Evolutionary conservation across 2,113 vertebrate species (phyloP), one percentile per base, ranked within the genome.

Genomic region (Scomber japonicus): DNA sequence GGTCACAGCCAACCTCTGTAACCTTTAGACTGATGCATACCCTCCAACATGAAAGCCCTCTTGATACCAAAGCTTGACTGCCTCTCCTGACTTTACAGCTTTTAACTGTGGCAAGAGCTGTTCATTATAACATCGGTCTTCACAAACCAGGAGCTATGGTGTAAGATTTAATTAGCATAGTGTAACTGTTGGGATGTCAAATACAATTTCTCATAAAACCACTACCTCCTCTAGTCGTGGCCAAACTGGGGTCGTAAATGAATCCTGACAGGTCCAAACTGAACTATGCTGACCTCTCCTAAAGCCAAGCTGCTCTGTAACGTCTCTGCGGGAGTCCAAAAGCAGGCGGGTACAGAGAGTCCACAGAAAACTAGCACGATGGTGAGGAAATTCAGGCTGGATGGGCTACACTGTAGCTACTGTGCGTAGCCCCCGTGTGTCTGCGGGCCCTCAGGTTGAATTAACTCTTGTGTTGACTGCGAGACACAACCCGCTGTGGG

Each of bases 121-220:
- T 60, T 71, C 40, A 64, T 46, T 54, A 15, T 8, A 74, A 19
- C 72, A 54, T 44, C 7, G 11, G 40, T 30, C 63, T 44, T 45
- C 66, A 50, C 54, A 35, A 71, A 64, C 45, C 61, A 51, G 19
- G 16, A 51, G 56, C 30, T 27, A 11, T 3, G 19, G 53, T 45
- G 4, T 78, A 31, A 75, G 45, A 83, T 51, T 83, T 30, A 66
- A 83, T 88, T 72, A 70, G 40, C 53, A 46, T 21, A 35, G 31
- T 64, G 40, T 60, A 46, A 73, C 54, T 66, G 66, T 45, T 24
- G 0, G 1, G 12, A 5, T 62, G 68, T 81, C 84, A 64, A 15
- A 50, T 65, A 2, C 69, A 68, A 53, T 73, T 74, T 63, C 10
- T 63, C 9, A 19, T 35, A 16, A 61, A 70, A 19, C 60, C 12